phyloP scores from a whole-genome alignment of 2,113 vertebrate species.

The Lophura nycthemera region DNA sequence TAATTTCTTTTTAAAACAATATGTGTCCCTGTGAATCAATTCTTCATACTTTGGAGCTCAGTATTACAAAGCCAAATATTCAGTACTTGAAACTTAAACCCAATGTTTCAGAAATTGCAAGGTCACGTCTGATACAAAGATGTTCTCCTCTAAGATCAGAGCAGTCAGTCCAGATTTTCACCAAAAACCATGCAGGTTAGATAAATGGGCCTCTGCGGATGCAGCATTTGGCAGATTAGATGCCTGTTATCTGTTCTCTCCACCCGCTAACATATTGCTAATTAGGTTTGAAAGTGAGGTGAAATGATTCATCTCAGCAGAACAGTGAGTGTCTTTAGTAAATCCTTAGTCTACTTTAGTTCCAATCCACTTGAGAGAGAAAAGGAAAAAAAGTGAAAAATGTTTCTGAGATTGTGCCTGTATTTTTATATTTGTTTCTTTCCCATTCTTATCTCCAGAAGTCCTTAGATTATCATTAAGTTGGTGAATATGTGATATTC shows the following conservation, averaged over 20 bases:
- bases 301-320: conserved; percentile 64
- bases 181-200: not conserved
- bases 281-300: conserved; percentile 55
- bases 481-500: not conserved
- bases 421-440: not conserved
- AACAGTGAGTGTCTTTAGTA: conserved; percentile 43
- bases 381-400: conserved; percentile 24
- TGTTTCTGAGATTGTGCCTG: not conserved
- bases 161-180: conserved; percentile 59
- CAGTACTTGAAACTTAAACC: not conserved
- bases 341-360: conserved; percentile 38
- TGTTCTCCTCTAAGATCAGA: not conserved
- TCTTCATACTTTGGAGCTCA: not conserved
- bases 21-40: not conserved
- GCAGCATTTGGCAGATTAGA: conserved; percentile 62
- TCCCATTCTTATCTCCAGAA: not conserved
- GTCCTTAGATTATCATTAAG: not conserved
- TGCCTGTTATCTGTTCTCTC: conserved; percentile 63
- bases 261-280: conserved; percentile 63
- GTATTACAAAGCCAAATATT: not conserved
- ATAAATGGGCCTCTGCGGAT: conserved; percentile 60
- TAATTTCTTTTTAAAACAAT: not conserved
- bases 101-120: conserved; percentile 24
- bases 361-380: not conserved
- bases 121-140: not conserved